Evolutionary conservation across 2,797 vertebrate genomes (phyloP), one percentile per base, ranked within the genome.

Genomic region (Sebastes variabilis): DNA sequence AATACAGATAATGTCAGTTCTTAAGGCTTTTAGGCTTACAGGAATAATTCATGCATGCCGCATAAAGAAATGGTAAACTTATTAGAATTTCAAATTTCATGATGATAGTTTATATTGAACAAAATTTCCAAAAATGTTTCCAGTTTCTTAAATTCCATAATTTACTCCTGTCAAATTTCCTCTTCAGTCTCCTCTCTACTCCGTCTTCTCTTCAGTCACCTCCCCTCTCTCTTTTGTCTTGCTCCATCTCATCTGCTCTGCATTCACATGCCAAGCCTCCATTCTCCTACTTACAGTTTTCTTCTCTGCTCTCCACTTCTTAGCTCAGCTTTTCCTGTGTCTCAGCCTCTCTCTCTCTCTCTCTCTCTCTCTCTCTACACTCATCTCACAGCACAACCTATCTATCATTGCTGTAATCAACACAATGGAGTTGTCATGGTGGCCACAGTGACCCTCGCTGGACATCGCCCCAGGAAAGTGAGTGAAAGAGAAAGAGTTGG

Each of bases 381-480:
- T 86, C 83, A 83, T 83, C 79, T 60, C 55, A 81, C 20, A 72
- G 59, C 38, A 58, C 74, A 81, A 81, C 66, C 86, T 70, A 92
- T 93, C 87, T 88, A 88, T 93, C 91, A 91, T 87, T 86, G 79
- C 77, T 86, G 83, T 91, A 93, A 94, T 95, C 91, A 94, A 93
- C 90, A 94, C 93, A 93, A 89, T 92, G 84, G 90, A 90, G 87
- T 80, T 80, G 81, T 87, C 65, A 66, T 65, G 16, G 75, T 61
- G 42, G 86, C 83, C 73, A 80, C 38, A 25, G 11, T 86, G 87
- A 90, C 82, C 89, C 86, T 72, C 69, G 67, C 77, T 79, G 82
- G 81, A 88, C 89, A 85, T 84, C 10, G 38, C 71, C 38, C 59
- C n/a, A 30, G 66, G 79, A 80, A 78, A 83, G 79, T 79, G 80